Base-by-base conservation (phyloP, 2,888 invertebrate species). In the Melieria omissa region DNA sequence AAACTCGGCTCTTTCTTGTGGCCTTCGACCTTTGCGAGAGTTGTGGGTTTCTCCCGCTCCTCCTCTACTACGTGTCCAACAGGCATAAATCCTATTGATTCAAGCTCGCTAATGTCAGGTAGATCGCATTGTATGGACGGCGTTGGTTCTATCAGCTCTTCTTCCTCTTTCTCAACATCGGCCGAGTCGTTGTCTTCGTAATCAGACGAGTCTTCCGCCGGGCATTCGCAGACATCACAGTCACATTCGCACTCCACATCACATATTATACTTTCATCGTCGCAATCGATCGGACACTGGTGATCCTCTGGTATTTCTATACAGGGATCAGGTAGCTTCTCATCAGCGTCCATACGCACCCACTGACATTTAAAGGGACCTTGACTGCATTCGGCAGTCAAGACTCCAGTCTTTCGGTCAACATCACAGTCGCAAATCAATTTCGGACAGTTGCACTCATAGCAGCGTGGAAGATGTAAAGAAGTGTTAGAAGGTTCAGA, bases 221-320 rank as follows among this genome's bases (percentile, higher is more conserved):
- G 70, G 71, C 74, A 74, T 44, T 76, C 69, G 7, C 73, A 72
- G 46, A 68, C 65, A 12, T 76, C 74, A 29, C 74, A 70, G 14
- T 82, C 77, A 0, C 80, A 73, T 47, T 74, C 74, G 58, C 73
- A 75, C 9, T 76, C 78, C 67, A 74, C 76, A n/a, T 61, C 29
- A 16, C 71, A 74, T 41, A 65, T 55, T 8, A 42, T 55, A 16
- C 49, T 61, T 42, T 71, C 67, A 45, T 64, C 72, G 46, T 72
- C 55, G 63, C 84, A 83, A 65, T 83, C 83, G 8, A 84, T 74
- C n/a, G 84, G 84, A 3, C 85, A 84, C 68, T 84, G 81, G 68
- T 84, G 83, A 44, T 80, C 74, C 69, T 78, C 76, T 72, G 78
- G 80, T 12, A 80, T 78, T 47, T 72, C 64, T 0, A 72, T 57